These are phyloP conservation scores for Parauchenoglanis ngamensis DNA, from an alignment of 2,797 vertebrate species.

Conservation along the genomic window DNA sequence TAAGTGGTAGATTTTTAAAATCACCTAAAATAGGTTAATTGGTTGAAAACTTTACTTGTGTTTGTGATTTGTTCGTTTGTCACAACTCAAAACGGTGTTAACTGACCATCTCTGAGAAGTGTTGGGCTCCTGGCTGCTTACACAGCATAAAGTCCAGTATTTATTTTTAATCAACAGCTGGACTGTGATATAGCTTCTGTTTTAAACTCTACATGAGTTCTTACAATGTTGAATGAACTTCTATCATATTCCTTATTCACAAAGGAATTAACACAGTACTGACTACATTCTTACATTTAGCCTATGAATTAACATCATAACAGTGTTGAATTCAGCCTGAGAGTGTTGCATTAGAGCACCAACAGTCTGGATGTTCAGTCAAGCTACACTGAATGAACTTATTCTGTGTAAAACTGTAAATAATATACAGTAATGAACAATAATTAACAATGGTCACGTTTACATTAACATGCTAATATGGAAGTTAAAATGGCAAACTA, in stretches of 20 bases:
- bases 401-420: background rate
- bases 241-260: background rate
- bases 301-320: too few species aligned
- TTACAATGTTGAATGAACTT: background rate
- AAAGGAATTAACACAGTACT: background rate
- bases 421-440: background rate
- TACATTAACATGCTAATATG: too few species aligned
- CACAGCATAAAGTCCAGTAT: background rate
- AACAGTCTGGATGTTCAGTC: background rate
- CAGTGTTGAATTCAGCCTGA: background rate
- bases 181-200: background rate
- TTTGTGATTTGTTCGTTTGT: background rate
- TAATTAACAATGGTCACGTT: too few species aligned
- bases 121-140: conserved; percentile 8
- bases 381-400: background rate
- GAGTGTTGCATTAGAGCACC: too few species aligned
- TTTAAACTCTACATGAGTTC: too few species aligned
- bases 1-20: background rate
- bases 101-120: background rate
- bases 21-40: background rate
- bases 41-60: background rate
- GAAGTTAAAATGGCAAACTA: too few species aligned
- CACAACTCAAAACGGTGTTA: background rate
- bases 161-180: background rate
- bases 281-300: background rate